Evolutionary conservation across 2,113 vertebrate genomes (phyloP), one percentile per base, ranked within the genome.

Genomic region (Chrysemys picta): DNA sequence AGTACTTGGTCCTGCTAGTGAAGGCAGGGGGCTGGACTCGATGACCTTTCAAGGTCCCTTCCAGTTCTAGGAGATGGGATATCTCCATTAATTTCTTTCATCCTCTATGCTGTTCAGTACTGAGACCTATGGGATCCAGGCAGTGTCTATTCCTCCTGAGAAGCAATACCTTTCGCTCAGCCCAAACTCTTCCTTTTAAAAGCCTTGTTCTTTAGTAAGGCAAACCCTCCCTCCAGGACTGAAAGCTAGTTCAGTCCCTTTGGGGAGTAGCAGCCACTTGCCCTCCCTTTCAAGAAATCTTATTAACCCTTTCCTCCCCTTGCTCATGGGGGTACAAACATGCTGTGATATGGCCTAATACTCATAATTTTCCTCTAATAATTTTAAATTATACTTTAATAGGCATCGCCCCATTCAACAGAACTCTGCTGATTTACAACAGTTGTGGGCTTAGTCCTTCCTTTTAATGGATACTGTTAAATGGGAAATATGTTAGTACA

Each of bases 231-330:
- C 91, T 96, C 96, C 57, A 92, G 85, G 57, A 49, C 45, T 72
- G 65, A 72, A 72, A 72, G 65, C n/a, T 72, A 38, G 65, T 38
- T 95, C 50, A 2, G 38, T 90, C 78, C 87, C 82, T 96, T 57
- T 75, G 72, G 0, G 1, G 83, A 91, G 57, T 5, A 8, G 75
- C 62, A 94, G 89, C 88, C 42, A 56, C n/a, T 83, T 94, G 95
- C 90, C 94, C 90, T 94, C 96, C 93, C 95, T 96, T 86, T 81
- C 50, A 89, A 95, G 97, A 94, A 95, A 97, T 95, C 93, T 93
- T 95, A 95, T 96, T 94, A 93, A 88, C 22, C 65, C 94, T 84
- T 90, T 87, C 84, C 47, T 38, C 1, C 35, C 50, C 59, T 50
- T 38, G 65, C n/a, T 72, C 17, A 4, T 38, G 17, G 65, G n/a